phyloP scores from a whole-genome alignment of 2,113 vertebrate species.

The Callospermophilus lateralis region DNA sequence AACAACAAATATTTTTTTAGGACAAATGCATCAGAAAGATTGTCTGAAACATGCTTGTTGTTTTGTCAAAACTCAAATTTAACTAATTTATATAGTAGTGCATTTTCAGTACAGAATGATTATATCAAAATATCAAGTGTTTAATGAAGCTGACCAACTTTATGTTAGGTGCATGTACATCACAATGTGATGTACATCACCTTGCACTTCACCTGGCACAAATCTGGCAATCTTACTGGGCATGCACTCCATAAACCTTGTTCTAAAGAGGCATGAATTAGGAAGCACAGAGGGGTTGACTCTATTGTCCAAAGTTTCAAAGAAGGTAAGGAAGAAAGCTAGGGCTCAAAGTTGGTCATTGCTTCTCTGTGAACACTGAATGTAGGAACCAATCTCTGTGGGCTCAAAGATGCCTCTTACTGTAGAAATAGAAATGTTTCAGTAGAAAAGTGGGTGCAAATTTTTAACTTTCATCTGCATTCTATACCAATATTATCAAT shows the following conservation, averaged over 20 bases:
- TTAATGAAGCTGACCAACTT: too few species aligned
- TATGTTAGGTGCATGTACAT: too few species aligned
- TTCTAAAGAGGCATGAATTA: neutral
- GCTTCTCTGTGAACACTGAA: neutral
- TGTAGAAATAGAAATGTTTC: neutral
- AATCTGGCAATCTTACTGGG: neutral
- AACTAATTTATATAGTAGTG: neutral
- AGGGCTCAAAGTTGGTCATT: neutral
- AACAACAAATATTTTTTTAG: neutral
- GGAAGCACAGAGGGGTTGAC: neutral
- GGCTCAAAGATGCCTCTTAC: neutral
- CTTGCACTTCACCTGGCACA: neutral
- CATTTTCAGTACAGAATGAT: neutral
- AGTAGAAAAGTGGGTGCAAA: neutral
- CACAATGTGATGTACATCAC: too few species aligned
- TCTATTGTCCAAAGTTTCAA: neutral
- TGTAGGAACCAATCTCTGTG: too few species aligned
- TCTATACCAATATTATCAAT: neutral
- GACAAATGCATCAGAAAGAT: neutral
- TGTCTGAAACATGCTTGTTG: neutral
- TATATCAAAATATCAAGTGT: neutral
- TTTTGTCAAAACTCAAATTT: slow-evolving; percentile 24
- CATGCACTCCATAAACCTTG: neutral
- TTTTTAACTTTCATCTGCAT: neutral
- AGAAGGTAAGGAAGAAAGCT: neutral